Percentiles rank a stretch among this genome's conserved stretches.
These are phyloP conservation scores for Zoanthus solanderi DNA, from an alignment of 92 coral and sea anemone species.

Conservation along the genomic window DNA sequence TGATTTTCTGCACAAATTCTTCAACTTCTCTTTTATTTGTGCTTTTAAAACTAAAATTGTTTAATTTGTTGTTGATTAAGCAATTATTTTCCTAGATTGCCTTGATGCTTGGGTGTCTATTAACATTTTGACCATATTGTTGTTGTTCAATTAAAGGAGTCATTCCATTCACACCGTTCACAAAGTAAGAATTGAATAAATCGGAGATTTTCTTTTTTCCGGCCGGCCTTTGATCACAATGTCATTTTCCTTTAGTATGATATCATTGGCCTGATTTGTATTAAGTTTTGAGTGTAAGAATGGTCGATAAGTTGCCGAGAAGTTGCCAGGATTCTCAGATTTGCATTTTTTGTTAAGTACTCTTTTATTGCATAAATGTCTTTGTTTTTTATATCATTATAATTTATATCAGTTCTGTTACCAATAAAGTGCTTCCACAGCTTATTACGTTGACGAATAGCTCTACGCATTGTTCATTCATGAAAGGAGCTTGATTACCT, in stretches of 20 bases:
- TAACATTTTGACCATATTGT: constrained; percentile 31
- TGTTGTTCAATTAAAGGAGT: constrained; percentile 17
- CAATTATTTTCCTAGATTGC: not conserved
- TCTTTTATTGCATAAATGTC: constrained; percentile 30
- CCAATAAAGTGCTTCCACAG: constrained; percentile 43
- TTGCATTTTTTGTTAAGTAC: constrained; percentile 17
- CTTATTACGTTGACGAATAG: constrained; percentile 46
- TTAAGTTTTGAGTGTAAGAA: constrained; percentile 25
- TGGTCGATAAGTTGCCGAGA: constrained; percentile 37
- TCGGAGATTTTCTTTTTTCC: constrained; percentile 4
- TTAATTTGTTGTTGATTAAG: not conserved
- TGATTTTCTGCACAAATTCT: constrained; percentile 15
- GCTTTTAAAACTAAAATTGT: constrained; percentile 28
- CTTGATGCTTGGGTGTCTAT: constrained; percentile 24
- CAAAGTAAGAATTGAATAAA: constrained; percentile 35
- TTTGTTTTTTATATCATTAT: constrained; percentile 33
- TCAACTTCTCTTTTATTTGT: constrained; percentile 5
- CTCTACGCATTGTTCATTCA: constrained; percentile 55
- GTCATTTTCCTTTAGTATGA: constrained; percentile 28
- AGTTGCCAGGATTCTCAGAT: constrained; percentile 21
- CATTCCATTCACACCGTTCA: constrained; percentile 13
- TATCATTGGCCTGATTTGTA: constrained; percentile 39
- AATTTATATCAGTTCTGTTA: constrained; percentile 43
- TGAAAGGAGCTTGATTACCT: constrained; percentile 57
- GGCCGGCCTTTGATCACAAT: not conserved